phyloP scores from a whole-genome alignment of 2,797 vertebrate genomes.

The Mormyrops attenuatus region DNA sequence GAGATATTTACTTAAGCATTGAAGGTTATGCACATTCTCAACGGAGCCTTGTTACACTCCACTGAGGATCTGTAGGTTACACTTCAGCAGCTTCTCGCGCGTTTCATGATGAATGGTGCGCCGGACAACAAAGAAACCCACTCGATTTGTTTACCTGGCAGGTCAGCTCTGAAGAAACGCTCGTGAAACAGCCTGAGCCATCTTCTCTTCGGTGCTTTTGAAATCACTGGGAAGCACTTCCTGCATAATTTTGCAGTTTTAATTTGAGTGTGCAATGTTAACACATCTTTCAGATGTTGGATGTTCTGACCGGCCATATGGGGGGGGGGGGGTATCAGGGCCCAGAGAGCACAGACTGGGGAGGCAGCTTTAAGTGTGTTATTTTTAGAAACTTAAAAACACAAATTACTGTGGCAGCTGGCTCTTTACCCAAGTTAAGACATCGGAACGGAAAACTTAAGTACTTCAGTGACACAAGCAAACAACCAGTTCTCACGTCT shows the following conservation, averaged over 20 bases:
- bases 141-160: not conserved
- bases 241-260: not conserved
- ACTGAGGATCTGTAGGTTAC: not conserved
- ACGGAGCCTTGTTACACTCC: not conserved
- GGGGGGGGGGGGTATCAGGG: not conserved
- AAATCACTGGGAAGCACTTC: not conserved
- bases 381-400: slow-evolving; percentile 9
- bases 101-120: not conserved
- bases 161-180: not conserved
- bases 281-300: not conserved
- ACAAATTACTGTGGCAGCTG: not conserved
- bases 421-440: slow-evolving; percentile 8
- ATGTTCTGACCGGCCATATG: not conserved
- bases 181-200: not conserved
- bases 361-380: not conserved
- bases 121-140: not conserved
- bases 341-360: not conserved
- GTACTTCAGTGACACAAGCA: not conserved
- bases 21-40: not conserved
- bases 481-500: not conserved
- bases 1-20: not conserved
- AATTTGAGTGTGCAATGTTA: not conserved
- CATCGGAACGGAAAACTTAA: slow-evolving; percentile 1
- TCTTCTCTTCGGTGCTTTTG: not conserved
- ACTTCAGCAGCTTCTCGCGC: not conserved